Base-by-base conservation (phyloP, 2,888 invertebrate genomes). In the Epirrita christyi region DNA sequence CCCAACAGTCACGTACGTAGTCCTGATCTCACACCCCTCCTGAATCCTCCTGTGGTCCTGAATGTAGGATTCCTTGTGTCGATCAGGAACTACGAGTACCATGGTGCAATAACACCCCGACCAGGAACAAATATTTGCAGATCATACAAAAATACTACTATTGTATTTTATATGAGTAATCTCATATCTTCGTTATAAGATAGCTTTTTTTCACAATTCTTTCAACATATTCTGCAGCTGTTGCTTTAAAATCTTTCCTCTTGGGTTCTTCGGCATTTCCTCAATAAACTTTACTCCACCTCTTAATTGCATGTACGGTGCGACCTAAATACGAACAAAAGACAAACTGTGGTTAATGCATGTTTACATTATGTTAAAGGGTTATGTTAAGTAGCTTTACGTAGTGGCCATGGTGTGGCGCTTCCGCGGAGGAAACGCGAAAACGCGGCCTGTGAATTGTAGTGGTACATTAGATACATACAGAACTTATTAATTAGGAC, bases 231-330 rank as follows among this genome's bases (percentile, higher is more conserved):
- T 86, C 67, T 91, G 92, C 47, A 95, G 81, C 43, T 90, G 80
- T 51, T 94, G 86, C 56, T 95, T 90, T 45, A 96, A 81, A 71
- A 95, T 94, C 84, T 96, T 96, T 27, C 96, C 95, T 43, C 94
- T 93, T 0, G 94, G 88, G 73, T 94, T 95, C 78, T 94, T 94
- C 6, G 96, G 96, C 71, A 96, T 93, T 73, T 91, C 87, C 27
- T 94, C 84, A 34, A 95, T 80, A 78, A 96, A 96, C 64, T 85
- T 86, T 1, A 96, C 93, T 14, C 96, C 95, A 37, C 95, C 96
- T 71, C 93, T 86, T 47, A 96, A 85, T 68, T 92, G 92, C 87
- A 96, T 96, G 72, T 93, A 94, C 15, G 92, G 85, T 0, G 95
- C 91, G 7, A 85, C 85, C 85, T 85, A 66, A 63, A 76, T 75